Evolutionary conservation across 2,113 vertebrate genomes (phyloP), one percentile per base, ranked within the genome.

Genomic region (Bucco capensis): DNA sequence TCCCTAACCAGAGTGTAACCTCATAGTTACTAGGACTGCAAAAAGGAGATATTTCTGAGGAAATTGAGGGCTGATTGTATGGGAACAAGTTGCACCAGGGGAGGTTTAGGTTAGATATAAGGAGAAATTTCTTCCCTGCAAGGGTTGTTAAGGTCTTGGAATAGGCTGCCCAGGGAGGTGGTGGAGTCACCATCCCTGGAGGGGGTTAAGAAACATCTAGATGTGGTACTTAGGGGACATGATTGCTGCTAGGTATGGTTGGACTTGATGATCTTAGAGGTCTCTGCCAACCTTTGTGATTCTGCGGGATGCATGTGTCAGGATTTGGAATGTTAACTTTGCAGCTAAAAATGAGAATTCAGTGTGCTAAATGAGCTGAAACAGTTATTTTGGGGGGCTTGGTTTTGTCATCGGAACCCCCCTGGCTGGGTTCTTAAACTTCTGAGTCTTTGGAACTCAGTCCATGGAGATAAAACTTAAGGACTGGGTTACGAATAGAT

Each of bases 241-340:
- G n/a, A n/a, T n/a, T n/a, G n/a, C n/a, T n/a, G n/a, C n/a, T n/a
- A n/a, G n/a, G n/a, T n/a, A n/a, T n/a, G n/a, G n/a, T n/a, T n/a
- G n/a, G n/a, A n/a, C n/a, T n/a, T n/a, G n/a, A n/a, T n/a, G n/a
- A n/a, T n/a, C n/a, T n/a, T n/a, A n/a, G n/a, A n/a, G n/a, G n/a
- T n/a, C n/a, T n/a, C n/a, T n/a, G n/a, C n/a, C n/a, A n/a, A n/a
- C n/a, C n/a, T n/a, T n/a, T n/a, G n/a, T n/a, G n/a, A n/a, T n/a
- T n/a, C n/a, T n/a, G n/a, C n/a, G n/a, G n/a, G 49, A 15, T 23
- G 40, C 1, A 0, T 7, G 33, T 8, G 6, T 5, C 38, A 3
- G 80, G 46, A 25, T 60, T 75, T 42, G 57, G 35, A 86, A 42
- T 27, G 27, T 40, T 57, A 0, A 30, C 38, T 64, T 64, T 67